phyloP scores from a whole-genome alignment of 30 jellyfish, hydroid and myxozoan genomes.

The Aurelia aurita region DNA sequence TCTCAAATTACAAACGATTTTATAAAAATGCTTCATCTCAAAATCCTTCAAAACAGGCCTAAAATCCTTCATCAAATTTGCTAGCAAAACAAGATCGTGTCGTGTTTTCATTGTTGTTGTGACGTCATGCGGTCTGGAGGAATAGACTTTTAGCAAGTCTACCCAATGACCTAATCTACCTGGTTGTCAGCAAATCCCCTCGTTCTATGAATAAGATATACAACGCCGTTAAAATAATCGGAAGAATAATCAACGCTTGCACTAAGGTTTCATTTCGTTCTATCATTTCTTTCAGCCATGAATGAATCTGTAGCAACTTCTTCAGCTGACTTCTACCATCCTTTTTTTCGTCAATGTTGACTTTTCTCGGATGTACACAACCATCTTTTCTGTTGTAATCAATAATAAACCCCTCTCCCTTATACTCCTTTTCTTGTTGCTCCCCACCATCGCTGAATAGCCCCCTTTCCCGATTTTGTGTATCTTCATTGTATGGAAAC shows the following conservation, averaged over 20 bases:
- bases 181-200: conserved; percentile 11
- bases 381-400: conserved; percentile 1
- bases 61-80: too few species aligned
- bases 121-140: too few species aligned
- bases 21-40: too few species aligned
- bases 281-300: conserved; percentile 13
- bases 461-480: conserved; percentile 1
- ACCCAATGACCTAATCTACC: too few species aligned
- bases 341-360: not conserved
- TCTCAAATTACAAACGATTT: too few species aligned
- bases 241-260: conserved; percentile 28
- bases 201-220: conserved; percentile 50
- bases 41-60: too few species aligned
- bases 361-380: not conserved
- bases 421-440: too few species aligned
- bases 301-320: not conserved
- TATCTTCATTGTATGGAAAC: not conserved
- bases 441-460: too few species aligned
- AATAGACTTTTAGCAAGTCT: too few species aligned
- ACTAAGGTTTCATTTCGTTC: conserved; percentile 22
- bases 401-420: not conserved
- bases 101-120: too few species aligned
- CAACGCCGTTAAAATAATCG: conserved; percentile 43
- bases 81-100: too few species aligned
- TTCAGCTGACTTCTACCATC: not conserved